Conservation (phyloP, 2,888 invertebrate genomes). For the Yponomeuta plumbellus region DNA sequence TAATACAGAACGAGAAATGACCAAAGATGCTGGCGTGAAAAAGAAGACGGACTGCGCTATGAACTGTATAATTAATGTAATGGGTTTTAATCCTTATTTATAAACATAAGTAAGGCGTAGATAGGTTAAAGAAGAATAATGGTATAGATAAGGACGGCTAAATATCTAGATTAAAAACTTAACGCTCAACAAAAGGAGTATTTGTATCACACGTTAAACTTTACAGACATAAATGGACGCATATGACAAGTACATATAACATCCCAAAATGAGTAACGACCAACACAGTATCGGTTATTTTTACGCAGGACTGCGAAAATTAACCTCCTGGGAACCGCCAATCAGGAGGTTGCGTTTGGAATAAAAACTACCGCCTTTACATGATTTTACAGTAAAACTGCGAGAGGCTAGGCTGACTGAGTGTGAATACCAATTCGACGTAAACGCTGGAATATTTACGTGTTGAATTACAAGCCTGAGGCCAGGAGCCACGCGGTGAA, state of each 20-base stretch:
- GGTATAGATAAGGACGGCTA: too few species aligned
- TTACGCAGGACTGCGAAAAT: constrained; percentile 50
- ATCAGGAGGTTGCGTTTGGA: constrained; percentile 60
- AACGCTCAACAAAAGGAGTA: too few species aligned
- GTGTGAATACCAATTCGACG: constrained; percentile 71
- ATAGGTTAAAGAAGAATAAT: too few species aligned
- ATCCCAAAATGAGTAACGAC: not conserved
- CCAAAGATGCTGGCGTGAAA: not conserved
- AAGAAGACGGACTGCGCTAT: not conserved
- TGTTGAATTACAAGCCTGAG: constrained; percentile 70
- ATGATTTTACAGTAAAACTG: constrained; percentile 70
- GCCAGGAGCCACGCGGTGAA: constrained; percentile 36
- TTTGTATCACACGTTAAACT: too few species aligned
- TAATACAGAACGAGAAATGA: too few species aligned
- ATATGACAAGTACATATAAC: not conserved
- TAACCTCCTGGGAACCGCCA: constrained; percentile 72
- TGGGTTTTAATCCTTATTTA: too few species aligned
- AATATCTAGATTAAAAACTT: too few species aligned
- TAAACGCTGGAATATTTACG: constrained; percentile 71
- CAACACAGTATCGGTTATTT: not conserved
- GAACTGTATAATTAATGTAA: too few species aligned
- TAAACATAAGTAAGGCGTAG: too few species aligned
- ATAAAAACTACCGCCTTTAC: constrained; percentile 71
- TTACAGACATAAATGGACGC: too few species aligned
- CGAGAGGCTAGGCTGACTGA: constrained; percentile 52